Base-by-base conservation (phyloP, 1,140 invertebrate species). In the Amyelois transitella region DNA sequence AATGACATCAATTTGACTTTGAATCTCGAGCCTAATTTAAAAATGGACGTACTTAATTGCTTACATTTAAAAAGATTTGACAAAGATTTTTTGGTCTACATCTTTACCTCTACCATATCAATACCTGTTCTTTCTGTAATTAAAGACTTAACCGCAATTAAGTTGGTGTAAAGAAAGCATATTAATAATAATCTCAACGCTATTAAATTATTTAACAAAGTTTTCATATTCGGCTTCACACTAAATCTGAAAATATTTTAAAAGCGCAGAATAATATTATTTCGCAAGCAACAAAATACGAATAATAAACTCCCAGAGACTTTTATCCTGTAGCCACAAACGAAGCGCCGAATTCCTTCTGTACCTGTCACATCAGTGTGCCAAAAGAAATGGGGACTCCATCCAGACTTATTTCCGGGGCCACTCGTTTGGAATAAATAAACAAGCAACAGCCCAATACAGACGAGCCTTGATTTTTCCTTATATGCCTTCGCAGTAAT, bases 401-500 rank as follows among this genome's bases (percentile, higher is more conserved):
- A 68, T 68, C 62, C 61, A 71, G 68, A 72, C 68, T 75, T 74
- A 77, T 80, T 77, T 75, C 72, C 69, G 65, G 62, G 64, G 63
- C 51, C 66, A 69, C 70, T 71, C 72, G 71, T 70, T 77, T 67
- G 71, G 71, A 76, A 77, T 80, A 77, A 80, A 77, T 72, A 77
- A 80, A 74, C 65, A 72, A 67, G 53, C 49, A 50, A 52, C 49
- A 48, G 45, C 56, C 47, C 61, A 64, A 73, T 69, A 69, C 61
- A 69, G 64, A 55, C 59, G 57, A 58, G 57, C 50, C 63, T 62
- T 69, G 70, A 69, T 66, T 73, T 68, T 72, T 75, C 72, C 66
- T 72, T 68, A 69, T 69, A 57, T 53, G 53, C 45, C 45, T 53
- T 32, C 57, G 17, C 53, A 47, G 49, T 75, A 72, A 75, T 72